Percentiles rank a stretch among this genome's conserved stretches.
phyloP scores from a whole-genome alignment of 2,113 vertebrate genomes.

The Dicerorhinus sumatrensis region DNA sequence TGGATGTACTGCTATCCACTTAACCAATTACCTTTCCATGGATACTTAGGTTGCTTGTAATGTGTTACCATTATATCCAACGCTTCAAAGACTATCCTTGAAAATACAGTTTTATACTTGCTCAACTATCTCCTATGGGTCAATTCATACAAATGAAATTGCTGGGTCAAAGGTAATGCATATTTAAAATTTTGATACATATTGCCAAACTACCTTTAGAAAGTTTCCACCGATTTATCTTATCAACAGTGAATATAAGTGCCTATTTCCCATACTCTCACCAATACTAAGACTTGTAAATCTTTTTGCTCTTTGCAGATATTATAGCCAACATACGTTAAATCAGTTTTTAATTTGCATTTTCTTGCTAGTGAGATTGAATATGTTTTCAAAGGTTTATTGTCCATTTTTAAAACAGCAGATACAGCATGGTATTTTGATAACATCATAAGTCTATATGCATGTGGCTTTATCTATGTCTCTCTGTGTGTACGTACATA shows the following conservation, averaged over 20 bases:
- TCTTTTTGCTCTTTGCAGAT: not conserved
- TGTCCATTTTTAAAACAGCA: conserved; percentile 11
- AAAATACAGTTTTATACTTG: not conserved
- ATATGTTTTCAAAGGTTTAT: conserved; percentile 15
- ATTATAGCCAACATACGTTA: not conserved
- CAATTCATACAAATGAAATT: not conserved
- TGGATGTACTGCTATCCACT: not conserved
- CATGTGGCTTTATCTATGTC: not conserved
- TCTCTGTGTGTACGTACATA: not conserved
- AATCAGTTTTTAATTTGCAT: not conserved
- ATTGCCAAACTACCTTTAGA: not conserved
- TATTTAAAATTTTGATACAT: not conserved
- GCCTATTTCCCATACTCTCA: not conserved
- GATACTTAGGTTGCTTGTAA: not conserved
- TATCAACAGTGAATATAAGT: not conserved
- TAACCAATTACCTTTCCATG: not conserved
- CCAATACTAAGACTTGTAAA: not conserved
- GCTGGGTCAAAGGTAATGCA: not conserved
- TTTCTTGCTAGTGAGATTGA: conserved; percentile 29
- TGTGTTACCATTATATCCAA: not conserved
- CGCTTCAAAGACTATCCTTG: not conserved
- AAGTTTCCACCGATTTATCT: not conserved
- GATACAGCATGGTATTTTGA: not conserved
- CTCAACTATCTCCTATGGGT: not conserved
- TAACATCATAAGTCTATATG: not conserved